Conservation (phyloP, 2,888 invertebrate species). For the Drosophila subquinaria region DNA sequence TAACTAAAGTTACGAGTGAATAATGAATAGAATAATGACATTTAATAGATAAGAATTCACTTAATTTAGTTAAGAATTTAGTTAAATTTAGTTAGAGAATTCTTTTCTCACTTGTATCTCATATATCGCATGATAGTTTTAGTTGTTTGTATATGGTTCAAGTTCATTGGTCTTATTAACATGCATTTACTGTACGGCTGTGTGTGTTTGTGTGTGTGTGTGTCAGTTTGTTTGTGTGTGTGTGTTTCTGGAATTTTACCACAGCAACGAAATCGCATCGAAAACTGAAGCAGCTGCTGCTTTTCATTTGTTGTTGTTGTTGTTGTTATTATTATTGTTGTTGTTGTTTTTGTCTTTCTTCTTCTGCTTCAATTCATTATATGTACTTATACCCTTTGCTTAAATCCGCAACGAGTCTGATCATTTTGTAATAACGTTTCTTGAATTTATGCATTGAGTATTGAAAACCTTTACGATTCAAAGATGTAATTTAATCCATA, state of each 20-base stretch:
- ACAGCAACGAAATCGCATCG: constrained; percentile 29
- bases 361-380: neutral
- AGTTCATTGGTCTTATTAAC: constrained; percentile 36
- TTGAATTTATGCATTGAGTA: too few relatives aligned
- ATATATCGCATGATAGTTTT: constrained; percentile 2
- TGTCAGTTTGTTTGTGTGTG: neutral
- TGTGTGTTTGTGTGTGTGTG: neutral
- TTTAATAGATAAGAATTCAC: neutral
- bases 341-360: neutral
- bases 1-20: neutral
- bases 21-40: neutral
- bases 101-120: neutral
- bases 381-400: neutral
- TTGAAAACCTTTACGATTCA: too few relatives aligned
- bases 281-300: constrained; percentile 30
- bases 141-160: constrained; percentile 1
- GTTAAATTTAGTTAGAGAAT: neutral
- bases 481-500: too few relatives aligned
- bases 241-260: constrained; percentile 30
- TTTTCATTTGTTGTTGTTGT: constrained; percentile 1
- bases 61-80: neutral
- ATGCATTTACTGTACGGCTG: constrained; percentile 22
- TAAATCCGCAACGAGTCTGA: neutral
- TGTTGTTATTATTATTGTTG: neutral
- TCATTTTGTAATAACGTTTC: too few relatives aligned